phyloP scores from a whole-genome alignment of 2,113 vertebrate species.

The Perca flavescens region DNA sequence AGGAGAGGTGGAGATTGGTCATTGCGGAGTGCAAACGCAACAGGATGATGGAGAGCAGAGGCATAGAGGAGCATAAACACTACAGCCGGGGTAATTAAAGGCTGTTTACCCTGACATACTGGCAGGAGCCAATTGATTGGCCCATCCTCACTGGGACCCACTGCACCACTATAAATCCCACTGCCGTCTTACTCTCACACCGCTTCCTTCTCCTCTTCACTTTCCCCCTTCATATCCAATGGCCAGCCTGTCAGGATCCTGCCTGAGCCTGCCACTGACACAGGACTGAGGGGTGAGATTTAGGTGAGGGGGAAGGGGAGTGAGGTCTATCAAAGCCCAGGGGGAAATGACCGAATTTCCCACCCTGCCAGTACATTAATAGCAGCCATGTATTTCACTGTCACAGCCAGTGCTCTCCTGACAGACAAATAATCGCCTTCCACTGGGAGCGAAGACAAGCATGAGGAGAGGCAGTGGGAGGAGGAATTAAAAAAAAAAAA shows the following conservation, averaged over 20 bases:
- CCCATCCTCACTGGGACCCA: slow-evolving; percentile 58
- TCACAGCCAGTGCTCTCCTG: slow-evolving; percentile 50
- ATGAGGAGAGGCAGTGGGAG: slow-evolving; percentile 33
- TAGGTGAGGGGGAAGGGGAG: slow-evolving; percentile 13
- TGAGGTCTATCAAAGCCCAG: slow-evolving; percentile 34
- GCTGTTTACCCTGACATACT: slow-evolving; percentile 75
- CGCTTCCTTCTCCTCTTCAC: slow-evolving; percentile 34
- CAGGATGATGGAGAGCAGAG: slow-evolving; percentile 67
- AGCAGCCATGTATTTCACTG: slow-evolving; percentile 70
- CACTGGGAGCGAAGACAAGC: slow-evolving; percentile 38
- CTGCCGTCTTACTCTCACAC: slow-evolving; percentile 36
- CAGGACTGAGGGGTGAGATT: slow-evolving; percentile 32
- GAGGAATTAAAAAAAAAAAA: slow-evolving; percentile 18
- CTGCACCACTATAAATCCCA: slow-evolving; percentile 78
- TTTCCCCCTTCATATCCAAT: slow-evolving; percentile 50
- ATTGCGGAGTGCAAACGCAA: slow-evolving; percentile 59
- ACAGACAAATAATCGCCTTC: slow-evolving; percentile 74
- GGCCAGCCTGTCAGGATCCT: not conserved
- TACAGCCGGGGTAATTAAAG: slow-evolving; percentile 79
- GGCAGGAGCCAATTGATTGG: slow-evolving; percentile 73
- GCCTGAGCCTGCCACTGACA: slow-evolving; percentile 34
- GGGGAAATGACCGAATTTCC: slow-evolving; percentile 54
- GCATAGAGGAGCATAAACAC: slow-evolving; percentile 74
- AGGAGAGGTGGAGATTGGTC: slow-evolving; percentile 53
- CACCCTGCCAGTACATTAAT: slow-evolving; percentile 62